Base-by-base conservation (phyloP, 1,140 invertebrate species). In the Atta cephalotes region DNA sequence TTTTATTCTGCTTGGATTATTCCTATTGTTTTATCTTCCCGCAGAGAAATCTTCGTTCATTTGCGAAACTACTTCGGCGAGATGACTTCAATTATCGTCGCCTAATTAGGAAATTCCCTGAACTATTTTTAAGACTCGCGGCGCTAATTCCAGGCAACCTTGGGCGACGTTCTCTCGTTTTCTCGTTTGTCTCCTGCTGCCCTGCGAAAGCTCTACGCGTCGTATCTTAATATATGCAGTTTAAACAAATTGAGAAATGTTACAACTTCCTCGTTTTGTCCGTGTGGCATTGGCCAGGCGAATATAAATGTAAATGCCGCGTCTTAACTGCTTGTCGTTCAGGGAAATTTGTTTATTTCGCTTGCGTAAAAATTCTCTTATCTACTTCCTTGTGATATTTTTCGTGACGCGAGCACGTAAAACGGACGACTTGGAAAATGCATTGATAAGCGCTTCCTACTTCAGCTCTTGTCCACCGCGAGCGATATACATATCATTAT, bases 231-330 rank as follows among this genome's bases (percentile, higher is more conserved):
- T 39, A 25, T 53, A 39, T 49, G 25, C 25, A 25, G 12, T 82
- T 82, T 72, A 60, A 49, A 74, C 14, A 74, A 74, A 82, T 82
- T 82, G 68, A 74, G 7, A 21, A 60, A 74, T 74, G 72, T 82
- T 45, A 74, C 25, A 72, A 81, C 78, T 70, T 81, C 68, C 68
- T 74, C 21, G 35, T 60, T 49, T 62, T 25, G 39, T 10, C 28
- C 14, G n/a, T 56, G 25, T 16, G 56, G 12, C 25, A 74, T 74
- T 72, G 68, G 70, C 49, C 39, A 14, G 12, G 4, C 79, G 68
- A 49, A 53, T 72, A 31, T 60, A 60, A 72, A 72, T 45, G 35
- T 70, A 70, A 76, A 70, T 12, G n/a, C 0, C 39, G 28, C 14
- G 31, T 58, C 18, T 81, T 56, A 62, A 81, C 31, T 21, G 16